A percentile compares a stretch with the other conserved stretches of the same genome.
phyloP scores from a whole-genome alignment of 2,797 vertebrate genomes.

The Esox lucius region DNA sequence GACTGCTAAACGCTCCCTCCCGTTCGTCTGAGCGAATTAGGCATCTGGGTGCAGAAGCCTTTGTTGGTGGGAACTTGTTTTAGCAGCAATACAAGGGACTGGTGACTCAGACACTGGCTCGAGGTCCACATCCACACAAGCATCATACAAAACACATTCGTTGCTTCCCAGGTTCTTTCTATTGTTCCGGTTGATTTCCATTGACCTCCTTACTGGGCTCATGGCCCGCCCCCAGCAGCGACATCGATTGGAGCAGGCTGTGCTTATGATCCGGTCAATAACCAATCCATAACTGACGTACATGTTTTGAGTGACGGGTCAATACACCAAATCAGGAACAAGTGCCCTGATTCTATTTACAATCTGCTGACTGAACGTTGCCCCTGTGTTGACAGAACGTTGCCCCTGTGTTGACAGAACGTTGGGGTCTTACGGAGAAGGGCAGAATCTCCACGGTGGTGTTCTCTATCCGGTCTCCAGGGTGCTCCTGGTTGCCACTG shows the following conservation, averaged over 20 bases:
- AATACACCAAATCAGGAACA: constrained; percentile 42
- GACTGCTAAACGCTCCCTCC: no score
- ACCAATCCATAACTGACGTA: constrained; percentile 51
- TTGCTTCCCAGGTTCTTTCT: no score
- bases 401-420: constrained; percentile 3
- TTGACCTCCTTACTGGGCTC: background rate
- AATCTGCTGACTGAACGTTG: background rate
- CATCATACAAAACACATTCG: no score
- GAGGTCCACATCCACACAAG: no score
- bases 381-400: constrained; percentile 2
- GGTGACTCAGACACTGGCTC: no score
- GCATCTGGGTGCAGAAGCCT: no score
- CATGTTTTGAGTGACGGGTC: constrained; percentile 35
- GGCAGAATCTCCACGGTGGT: constrained; percentile 95
- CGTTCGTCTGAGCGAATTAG: no score
- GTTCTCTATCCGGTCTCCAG: constrained; percentile 92
- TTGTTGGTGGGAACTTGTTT: no score
- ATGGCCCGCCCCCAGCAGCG: constrained; percentile 34
- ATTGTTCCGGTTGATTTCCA: no score
- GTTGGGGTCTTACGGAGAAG: constrained; percentile 78
- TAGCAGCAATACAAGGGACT: no score
- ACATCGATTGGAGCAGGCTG: constrained; percentile 37
- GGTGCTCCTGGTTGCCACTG: constrained; percentile 96
- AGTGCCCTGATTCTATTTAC: constrained; percentile 6
- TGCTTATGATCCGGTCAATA: constrained; percentile 52